phyloP scores from a whole-genome alignment of 2,113 vertebrate genomes.

The Eretmochelys imbricata region DNA sequence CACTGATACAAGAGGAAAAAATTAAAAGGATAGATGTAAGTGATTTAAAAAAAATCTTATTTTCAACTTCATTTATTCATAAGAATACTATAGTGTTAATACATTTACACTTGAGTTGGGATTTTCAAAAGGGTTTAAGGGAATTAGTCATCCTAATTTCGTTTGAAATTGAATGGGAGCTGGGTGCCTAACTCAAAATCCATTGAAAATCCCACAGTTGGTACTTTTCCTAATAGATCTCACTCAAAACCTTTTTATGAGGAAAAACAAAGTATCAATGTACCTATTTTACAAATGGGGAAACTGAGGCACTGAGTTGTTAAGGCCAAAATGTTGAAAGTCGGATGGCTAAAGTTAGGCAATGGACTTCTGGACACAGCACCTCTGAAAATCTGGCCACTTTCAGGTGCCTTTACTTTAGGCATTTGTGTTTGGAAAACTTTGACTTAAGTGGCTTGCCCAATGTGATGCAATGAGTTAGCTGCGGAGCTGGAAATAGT shows the following conservation, averaged over 20 bases:
- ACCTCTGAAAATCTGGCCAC: background rate
- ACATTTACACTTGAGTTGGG: background rate
- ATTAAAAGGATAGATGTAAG: conserved; percentile 94
- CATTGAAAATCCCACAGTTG: rapidly evolving
- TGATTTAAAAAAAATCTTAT: conserved; percentile 27
- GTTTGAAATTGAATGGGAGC: background rate
- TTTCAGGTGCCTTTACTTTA: background rate
- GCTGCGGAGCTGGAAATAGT: background rate
- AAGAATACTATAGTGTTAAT: background rate
- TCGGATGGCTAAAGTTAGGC: background rate
- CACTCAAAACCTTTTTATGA: background rate
- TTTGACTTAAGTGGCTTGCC: background rate
- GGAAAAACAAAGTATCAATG: background rate
- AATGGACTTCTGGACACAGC: background rate
- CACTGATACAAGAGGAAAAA: conserved; percentile 89
- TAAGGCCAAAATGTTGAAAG: background rate
- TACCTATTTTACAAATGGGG: background rate
- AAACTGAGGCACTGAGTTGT: background rate
- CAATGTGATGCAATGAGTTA: background rate
- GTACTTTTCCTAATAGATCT: background rate
- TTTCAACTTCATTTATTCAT: background rate
- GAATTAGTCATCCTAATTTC: background rate
- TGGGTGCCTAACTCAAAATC: background rate
- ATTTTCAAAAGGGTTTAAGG: background rate
- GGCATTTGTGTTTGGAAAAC: background rate